phyloP scores from a whole-genome alignment of 2,113 vertebrate genomes.

The Corythornis vintsioides region DNA sequence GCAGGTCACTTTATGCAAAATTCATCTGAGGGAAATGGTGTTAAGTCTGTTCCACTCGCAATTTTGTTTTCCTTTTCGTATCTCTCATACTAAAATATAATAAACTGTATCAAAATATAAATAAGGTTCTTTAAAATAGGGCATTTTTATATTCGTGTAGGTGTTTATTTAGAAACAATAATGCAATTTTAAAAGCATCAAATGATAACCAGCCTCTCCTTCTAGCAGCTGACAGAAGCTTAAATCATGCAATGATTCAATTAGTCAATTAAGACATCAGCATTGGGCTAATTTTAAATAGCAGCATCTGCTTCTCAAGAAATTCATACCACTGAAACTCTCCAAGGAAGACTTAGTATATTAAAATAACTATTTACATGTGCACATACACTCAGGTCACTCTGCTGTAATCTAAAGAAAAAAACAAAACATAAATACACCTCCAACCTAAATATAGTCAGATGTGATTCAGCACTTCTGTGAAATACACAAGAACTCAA shows the following conservation, averaged over 20 bases:
- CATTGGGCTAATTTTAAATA: slow-evolving; percentile 34
- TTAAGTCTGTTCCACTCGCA: neutral
- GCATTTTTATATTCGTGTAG: neutral
- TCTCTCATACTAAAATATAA: neutral
- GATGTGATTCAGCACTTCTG: slow-evolving; percentile 5
- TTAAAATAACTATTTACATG: neutral
- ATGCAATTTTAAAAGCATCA: neutral
- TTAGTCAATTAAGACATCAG: slow-evolving; percentile 29
- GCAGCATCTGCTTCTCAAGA: neutral
- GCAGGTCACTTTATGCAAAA: neutral
- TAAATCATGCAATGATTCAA: neutral
- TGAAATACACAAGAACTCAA: slow-evolving; percentile 55
- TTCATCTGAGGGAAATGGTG: neutral
- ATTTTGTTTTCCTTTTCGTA: neutral
- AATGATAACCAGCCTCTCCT: slow-evolving; percentile 9
- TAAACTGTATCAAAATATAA: neutral
- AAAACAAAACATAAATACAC: neutral
- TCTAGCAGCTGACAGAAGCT: slow-evolving; percentile 3
- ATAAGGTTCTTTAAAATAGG: neutral
- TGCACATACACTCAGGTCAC: slow-evolving; percentile 25
- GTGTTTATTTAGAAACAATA: neutral
- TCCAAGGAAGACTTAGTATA: neutral
- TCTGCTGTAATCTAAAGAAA: slow-evolving; percentile 43
- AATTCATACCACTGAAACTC: neutral
- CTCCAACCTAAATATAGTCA: slow-evolving; percentile 47